These are phyloP conservation scores for Phaedon cochleariae DNA, from an alignment of 2,888 invertebrate genomes.

Conservation along the genomic window DNA sequence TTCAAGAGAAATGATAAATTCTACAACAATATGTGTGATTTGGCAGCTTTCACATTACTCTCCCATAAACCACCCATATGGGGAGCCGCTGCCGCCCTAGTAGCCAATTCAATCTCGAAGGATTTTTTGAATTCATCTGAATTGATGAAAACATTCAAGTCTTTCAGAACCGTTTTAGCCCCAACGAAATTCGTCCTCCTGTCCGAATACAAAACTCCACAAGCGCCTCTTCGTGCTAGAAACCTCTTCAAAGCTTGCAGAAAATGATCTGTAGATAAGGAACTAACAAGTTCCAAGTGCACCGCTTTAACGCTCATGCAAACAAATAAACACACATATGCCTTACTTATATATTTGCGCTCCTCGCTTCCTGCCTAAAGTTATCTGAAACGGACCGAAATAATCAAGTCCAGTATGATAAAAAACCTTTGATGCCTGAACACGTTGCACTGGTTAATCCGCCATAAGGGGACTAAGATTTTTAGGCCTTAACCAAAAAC, in stretches of 20 bases:
- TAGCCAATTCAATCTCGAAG: too few relatives aligned
- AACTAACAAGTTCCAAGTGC: too few relatives aligned
- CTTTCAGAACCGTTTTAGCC: not conserved
- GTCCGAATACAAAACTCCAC: not conserved
- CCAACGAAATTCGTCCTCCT: not conserved
- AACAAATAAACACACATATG: too few relatives aligned
- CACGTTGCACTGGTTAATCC: constrained; percentile 1
- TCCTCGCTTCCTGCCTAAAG: not conserved
- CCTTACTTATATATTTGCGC: too few relatives aligned
- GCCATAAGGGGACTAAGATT: constrained; percentile 7
- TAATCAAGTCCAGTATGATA: constrained; percentile 18
- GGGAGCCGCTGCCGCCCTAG: not conserved
- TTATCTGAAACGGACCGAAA: constrained; percentile 18
- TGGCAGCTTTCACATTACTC: not conserved
- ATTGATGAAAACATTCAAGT: not conserved
- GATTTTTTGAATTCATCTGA: not conserved
- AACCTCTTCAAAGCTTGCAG: not conserved
- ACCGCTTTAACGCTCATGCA: too few relatives aligned
- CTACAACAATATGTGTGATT: not conserved
- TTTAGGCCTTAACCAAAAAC: not conserved
- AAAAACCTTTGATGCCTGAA: constrained; percentile 5
- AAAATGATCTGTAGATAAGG: too few relatives aligned
- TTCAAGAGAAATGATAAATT: too few relatives aligned
- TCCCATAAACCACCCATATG: not conserved
- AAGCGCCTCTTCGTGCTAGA: not conserved